Conservation (phyloP, 2,888 invertebrate genomes). For the Plemyria rubiginata region DNA sequence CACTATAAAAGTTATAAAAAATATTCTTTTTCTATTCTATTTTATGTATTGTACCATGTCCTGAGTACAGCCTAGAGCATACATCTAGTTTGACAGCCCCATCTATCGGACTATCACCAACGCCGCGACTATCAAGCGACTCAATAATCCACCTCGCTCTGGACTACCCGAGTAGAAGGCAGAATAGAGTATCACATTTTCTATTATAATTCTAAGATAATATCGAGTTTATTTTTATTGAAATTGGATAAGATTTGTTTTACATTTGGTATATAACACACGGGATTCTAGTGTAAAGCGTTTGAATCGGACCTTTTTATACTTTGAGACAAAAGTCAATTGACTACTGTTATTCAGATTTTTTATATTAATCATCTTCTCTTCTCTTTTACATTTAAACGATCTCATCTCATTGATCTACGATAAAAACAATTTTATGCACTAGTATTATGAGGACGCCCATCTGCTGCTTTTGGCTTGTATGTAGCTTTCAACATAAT, state of each 20-base stretch:
- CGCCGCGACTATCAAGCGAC: neutral
- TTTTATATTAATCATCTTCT: no score
- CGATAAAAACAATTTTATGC: no score
- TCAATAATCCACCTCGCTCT: neutral
- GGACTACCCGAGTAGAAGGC: neutral
- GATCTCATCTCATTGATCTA: no score
- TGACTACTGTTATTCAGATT: no score
- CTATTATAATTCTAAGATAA: neutral
- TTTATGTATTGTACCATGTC: neutral
- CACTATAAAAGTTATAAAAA: no score
- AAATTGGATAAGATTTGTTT: conserved; percentile 3
- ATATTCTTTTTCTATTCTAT: no score
- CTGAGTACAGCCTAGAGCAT: neutral
- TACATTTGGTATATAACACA: neutral
- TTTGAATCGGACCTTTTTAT: no score
- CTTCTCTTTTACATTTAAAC: no score
- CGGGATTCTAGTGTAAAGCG: no score
- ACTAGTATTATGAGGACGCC: neutral
- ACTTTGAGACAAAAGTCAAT: no score
- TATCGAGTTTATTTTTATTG: neutral
- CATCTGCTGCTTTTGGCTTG: neutral
- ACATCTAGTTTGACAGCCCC: neutral
- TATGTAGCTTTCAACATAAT: conserved; percentile 5
- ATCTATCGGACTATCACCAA: neutral
- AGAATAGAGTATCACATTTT: conserved; percentile 1